Conservation (phyloP, 2,113 vertebrate genomes). For the Pangasianodon gigas region DNA sequence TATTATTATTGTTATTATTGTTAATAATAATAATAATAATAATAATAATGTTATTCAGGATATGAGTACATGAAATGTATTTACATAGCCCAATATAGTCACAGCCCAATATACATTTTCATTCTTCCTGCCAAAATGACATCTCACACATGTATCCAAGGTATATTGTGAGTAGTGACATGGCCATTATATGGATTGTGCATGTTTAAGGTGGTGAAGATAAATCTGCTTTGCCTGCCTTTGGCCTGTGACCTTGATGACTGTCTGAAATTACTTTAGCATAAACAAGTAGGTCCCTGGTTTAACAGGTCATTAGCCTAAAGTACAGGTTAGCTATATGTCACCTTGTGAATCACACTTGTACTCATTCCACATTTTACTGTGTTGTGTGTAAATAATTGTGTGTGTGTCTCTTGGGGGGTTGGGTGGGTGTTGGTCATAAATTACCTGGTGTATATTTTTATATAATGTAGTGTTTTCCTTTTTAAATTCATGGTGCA, state of each 20-base stretch:
- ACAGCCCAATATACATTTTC: not conserved
- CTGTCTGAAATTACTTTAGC: not conserved
- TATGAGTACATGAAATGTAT: not conserved
- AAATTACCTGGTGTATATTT: not conserved
- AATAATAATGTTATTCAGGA: not conserved
- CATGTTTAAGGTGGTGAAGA: not conserved
- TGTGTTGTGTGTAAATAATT: not conserved
- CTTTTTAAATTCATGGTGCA: not conserved
- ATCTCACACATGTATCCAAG: not conserved
- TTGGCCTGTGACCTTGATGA: not conserved
- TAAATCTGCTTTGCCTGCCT: not conserved
- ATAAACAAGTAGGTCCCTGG: not conserved
- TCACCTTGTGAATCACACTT: not conserved
- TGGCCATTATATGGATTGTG: not conserved
- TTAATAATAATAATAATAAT: no score
- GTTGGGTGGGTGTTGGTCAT: not conserved
- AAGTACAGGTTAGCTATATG: not conserved
- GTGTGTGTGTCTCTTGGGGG: not conserved
- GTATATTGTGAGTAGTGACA: not conserved
- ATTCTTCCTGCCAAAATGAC: not conserved
- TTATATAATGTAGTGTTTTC: not conserved
- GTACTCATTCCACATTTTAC: not conserved
- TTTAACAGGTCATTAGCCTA: not conserved
- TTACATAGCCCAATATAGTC: not conserved
- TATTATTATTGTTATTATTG: no score